These are phyloP conservation scores for Hirtodrosophila confusa DNA, from an alignment of 2,888 invertebrate genomes.

Conservation along the genomic window DNA sequence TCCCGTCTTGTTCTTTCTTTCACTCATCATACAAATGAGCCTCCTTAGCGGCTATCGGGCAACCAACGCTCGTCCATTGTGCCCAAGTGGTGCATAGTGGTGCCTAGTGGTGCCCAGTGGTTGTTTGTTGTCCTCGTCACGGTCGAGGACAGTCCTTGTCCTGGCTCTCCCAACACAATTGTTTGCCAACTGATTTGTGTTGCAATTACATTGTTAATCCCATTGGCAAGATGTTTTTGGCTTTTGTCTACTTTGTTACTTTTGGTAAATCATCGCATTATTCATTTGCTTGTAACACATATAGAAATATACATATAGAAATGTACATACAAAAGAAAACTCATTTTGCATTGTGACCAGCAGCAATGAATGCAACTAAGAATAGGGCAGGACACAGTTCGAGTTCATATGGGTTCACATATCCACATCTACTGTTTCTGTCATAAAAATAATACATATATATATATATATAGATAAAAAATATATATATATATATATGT, in stretches of 20 bases:
- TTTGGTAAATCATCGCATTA: constrained; percentile 39
- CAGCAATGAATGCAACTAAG: too few relatives aligned
- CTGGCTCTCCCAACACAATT: constrained; percentile 23
- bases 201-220: constrained; percentile 77
- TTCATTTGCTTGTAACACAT: constrained; percentile 11
- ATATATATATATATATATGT: too few relatives aligned
- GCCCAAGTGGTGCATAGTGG: neutral
- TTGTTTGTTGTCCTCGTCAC: constrained; percentile 17
- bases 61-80: constrained; percentile 22
- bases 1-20: neutral
- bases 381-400: too few relatives aligned
- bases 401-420: too few relatives aligned
- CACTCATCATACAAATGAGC: constrained; percentile 51
- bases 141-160: constrained; percentile 8
- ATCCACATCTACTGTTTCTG: too few relatives aligned
- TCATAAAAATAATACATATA: too few relatives aligned
- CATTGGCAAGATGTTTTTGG: constrained; percentile 53
- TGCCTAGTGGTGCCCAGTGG: constrained; percentile 8
- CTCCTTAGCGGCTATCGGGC: constrained; percentile 54
- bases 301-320: neutral
- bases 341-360: too few relatives aligned
- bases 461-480: too few relatives aligned
- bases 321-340: neutral
- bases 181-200: constrained; percentile 59
- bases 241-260: constrained; percentile 30